Evolutionary conservation across 2,797 vertebrate species (phyloP).

Genomic region (Dryobates pubescens): DNA sequence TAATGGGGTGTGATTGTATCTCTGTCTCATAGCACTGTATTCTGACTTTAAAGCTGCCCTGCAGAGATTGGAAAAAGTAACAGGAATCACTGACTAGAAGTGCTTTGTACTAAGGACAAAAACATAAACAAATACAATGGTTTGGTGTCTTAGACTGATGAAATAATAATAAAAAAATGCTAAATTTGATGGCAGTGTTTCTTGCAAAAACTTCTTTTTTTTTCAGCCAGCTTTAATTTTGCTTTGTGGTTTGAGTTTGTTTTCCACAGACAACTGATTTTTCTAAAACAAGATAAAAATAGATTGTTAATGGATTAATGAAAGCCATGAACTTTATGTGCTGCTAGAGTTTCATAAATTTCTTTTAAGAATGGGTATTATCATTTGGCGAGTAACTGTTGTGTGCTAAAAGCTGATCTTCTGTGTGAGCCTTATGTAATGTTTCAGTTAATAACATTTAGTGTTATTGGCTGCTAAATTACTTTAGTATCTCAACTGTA

Average conservation of each 20-base stretch:
- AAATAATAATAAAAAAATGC: background rate
- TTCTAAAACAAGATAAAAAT: background rate
- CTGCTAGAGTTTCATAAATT: background rate
- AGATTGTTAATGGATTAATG: background rate
- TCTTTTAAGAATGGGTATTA: background rate
- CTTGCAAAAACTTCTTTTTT: background rate
- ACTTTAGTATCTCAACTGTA: constrained; percentile 38
- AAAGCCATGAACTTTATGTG: background rate
- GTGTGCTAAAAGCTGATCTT: constrained; percentile 14
- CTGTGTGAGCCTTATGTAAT: background rate
- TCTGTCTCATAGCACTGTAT: too few relatives aligned
- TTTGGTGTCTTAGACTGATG: background rate
- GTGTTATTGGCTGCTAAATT: background rate
- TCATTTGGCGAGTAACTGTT: background rate
- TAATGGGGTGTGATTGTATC: too few relatives aligned
- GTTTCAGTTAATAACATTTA: constrained; percentile 35
- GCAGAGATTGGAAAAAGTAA: background rate
- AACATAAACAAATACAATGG: background rate
- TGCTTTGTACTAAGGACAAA: background rate
- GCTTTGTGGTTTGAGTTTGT: background rate
- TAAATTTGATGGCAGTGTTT: background rate
- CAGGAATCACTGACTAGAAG: background rate
- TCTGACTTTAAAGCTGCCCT: background rate
- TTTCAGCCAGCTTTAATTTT: background rate
- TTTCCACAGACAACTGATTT: background rate